These are phyloP conservation scores for Threskiornis aethiopicus DNA, from an alignment of 2,797 vertebrate genomes.

Conservation along the genomic window DNA sequence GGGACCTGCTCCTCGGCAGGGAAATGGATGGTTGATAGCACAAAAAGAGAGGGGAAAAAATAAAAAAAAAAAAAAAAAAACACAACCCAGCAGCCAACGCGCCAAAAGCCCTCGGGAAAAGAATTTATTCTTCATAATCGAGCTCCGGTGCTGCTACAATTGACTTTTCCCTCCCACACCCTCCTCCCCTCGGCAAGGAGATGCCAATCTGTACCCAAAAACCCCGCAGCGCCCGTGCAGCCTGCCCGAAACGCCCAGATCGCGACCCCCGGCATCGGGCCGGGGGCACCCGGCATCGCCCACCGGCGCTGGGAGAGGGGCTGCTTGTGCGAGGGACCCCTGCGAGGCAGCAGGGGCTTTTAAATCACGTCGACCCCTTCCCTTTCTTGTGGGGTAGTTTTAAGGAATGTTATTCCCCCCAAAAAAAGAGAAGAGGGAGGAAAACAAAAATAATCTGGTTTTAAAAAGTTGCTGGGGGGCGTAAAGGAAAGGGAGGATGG, in stretches of 20 bases:
- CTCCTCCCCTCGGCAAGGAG: background rate
- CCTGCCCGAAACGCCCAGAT: rapidly evolving
- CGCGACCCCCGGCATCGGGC: rapidly evolving
- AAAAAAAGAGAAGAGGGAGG: too few relatives aligned
- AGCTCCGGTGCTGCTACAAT: background rate
- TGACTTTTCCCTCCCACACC: background rate
- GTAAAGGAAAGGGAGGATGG: too few relatives aligned
- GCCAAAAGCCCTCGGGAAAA: background rate
- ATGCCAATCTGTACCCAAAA: background rate
- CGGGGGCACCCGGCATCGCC: background rate
- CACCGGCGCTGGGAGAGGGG: background rate
- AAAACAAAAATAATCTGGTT: too few relatives aligned
- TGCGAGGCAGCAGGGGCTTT: too few relatives aligned
- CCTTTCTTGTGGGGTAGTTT: too few relatives aligned
- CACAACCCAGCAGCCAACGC: background rate
- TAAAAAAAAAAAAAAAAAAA: too few relatives aligned
- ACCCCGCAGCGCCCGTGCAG: background rate
- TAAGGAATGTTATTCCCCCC: too few relatives aligned
- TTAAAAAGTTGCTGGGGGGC: too few relatives aligned
- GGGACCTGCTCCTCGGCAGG: background rate
- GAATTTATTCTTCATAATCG: background rate
- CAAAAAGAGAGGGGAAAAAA: background rate
- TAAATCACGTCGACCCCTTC: too few relatives aligned
- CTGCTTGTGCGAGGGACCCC: background rate
- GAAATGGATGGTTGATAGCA: background rate